These are phyloP conservation scores for Athene cunicularia DNA, from an alignment of 2,113 vertebrate genomes.

Conservation along the genomic window DNA sequence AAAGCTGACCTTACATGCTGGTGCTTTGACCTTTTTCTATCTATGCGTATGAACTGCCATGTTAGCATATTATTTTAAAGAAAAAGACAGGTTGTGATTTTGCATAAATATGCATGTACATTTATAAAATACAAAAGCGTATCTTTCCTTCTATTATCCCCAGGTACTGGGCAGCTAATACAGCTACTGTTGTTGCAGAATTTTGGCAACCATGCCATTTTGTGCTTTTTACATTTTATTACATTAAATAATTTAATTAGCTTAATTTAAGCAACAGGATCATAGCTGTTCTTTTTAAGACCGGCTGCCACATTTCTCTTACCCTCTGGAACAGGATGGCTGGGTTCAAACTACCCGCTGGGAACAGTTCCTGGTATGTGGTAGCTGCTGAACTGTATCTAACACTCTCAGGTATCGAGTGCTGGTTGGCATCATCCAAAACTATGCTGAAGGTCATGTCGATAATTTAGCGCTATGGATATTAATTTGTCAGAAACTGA, in stretches of 20 bases:
- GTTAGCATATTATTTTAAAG: background rate
- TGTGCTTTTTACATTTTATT: background rate
- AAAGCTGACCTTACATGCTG: background rate
- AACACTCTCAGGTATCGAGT: background rate
- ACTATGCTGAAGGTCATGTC: background rate
- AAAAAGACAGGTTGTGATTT: background rate
- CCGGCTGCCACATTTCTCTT: rapidly evolving
- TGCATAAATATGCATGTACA: background rate
- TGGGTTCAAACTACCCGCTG: background rate
- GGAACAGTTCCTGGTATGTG: background rate
- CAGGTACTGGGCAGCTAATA: background rate
- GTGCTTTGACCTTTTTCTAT: background rate
- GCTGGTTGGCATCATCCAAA: background rate
- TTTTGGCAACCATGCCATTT: background rate
- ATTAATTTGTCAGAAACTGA: background rate
- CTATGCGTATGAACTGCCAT: rapidly evolving
- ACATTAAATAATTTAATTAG: background rate
- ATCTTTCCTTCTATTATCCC: background rate
- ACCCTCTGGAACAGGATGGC: background rate
- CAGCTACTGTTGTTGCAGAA: background rate
- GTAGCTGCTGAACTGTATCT: background rate
- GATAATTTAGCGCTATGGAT: background rate
- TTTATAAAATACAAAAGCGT: background rate
- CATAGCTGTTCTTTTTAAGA: background rate
- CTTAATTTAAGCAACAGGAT: background rate